Evolutionary conservation across 2,113 vertebrate genomes (phyloP).

Genomic region (Tautogolabrus adspersus): DNA sequence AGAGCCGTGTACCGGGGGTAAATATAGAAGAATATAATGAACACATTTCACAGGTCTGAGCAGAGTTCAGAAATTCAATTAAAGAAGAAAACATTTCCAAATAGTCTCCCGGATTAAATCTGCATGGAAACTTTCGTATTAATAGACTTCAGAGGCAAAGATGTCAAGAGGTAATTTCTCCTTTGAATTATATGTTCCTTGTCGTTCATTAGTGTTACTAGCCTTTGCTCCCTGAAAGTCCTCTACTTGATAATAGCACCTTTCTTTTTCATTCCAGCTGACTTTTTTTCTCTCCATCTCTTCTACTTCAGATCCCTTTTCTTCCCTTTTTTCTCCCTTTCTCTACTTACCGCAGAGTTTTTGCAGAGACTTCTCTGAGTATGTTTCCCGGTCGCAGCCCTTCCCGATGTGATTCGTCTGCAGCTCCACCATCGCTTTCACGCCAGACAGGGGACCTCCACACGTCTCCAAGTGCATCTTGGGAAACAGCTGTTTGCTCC

Average conservation of each 20-base stretch:
- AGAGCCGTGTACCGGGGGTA: not conserved
- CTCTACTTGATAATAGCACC: conserved; percentile 13
- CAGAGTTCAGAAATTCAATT: conserved; percentile 13
- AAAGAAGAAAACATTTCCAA: conserved; percentile 26
- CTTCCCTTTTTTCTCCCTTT: not conserved
- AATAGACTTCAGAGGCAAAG: conserved; percentile 30
- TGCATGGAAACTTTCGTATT: conserved; percentile 27
- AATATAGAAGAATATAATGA: conserved; percentile 24
- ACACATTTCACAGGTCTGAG: conserved; percentile 6
- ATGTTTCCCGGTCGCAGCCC: conserved; percentile 95
- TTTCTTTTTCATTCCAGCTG: conserved; percentile 1
- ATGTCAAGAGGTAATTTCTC: conserved; percentile 49
- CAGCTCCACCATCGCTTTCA: conserved; percentile 89
- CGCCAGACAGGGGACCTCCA: conserved; percentile 90
- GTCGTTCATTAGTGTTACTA: conserved; percentile 37
- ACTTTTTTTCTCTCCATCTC: not conserved
- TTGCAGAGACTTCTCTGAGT: conserved; percentile 95
- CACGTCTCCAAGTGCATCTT: conserved; percentile 94
- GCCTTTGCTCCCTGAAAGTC: conserved; percentile 25
- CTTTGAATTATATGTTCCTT: conserved; percentile 39
- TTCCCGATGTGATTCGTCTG: conserved; percentile 95
- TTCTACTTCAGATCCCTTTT: not conserved
- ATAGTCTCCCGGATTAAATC: conserved; percentile 28
- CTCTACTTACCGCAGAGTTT: conserved; percentile 91
- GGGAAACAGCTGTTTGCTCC: conserved; percentile 92